Conservation (phyloP, 1,140 invertebrate species). For the Sinella curviseta region DNA sequence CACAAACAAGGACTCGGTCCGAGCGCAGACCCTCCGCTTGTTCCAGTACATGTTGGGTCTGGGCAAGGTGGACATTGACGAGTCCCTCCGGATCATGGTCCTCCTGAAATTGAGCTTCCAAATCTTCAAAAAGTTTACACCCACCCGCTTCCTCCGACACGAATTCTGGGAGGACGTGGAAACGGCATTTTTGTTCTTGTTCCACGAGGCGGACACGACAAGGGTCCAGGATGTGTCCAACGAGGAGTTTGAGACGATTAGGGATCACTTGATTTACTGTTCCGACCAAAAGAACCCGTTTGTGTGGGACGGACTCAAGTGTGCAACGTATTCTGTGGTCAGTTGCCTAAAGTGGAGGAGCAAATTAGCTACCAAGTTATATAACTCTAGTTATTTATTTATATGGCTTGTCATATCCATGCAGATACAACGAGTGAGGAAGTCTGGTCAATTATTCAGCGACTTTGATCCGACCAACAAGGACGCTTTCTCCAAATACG, state of each 20-base stretch:
- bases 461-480: not conserved
- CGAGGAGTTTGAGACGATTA: constrained; percentile 39
- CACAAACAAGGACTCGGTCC: not conserved
- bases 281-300: constrained; percentile 5
- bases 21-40: constrained; percentile 36
- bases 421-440: not conserved
- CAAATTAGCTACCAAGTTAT: not conserved
- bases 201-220: constrained; percentile 25
- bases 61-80: not conserved
- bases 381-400: not conserved
- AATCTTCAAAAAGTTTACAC: constrained; percentile 28
- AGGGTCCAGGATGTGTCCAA: constrained; percentile 26
- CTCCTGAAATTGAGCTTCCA: constrained; percentile 33
- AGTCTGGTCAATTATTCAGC: constrained; percentile 1
- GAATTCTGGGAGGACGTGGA: constrained; percentile 29
- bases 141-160: constrained; percentile 17
- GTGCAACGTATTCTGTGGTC: constrained; percentile 26
- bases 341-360: too few relatives aligned
- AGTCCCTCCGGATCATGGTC: constrained; percentile 23
- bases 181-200: constrained; percentile 35
- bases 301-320: constrained; percentile 25
- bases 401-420: not conserved
- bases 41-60: constrained; percentile 35
- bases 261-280: constrained; percentile 26
- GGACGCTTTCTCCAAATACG: constrained; percentile 35